These are phyloP conservation scores for Oscheius sp. DNA, from an alignment of 1,140 invertebrate genomes.

Conservation along the genomic window DNA sequence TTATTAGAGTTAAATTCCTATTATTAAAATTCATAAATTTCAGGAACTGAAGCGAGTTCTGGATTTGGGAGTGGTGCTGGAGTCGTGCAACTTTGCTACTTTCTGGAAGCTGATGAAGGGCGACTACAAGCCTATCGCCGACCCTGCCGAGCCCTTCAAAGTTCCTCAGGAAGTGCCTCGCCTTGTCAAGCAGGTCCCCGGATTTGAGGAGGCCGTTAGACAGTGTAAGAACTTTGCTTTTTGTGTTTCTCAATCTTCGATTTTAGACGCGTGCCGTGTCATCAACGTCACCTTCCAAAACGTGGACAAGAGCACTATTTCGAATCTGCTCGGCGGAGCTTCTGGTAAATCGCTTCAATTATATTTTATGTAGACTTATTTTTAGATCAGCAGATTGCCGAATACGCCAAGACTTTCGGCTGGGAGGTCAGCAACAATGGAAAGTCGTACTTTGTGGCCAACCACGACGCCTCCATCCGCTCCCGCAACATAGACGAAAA, in stretches of 20 bases:
- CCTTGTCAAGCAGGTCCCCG: constrained; percentile 68
- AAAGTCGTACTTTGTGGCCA: constrained; percentile 31
- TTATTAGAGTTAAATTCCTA: neutral
- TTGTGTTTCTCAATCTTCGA: neutral
- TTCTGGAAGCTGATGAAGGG: constrained; percentile 73
- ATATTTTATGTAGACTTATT: neutral
- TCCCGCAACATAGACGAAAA: constrained; percentile 46
- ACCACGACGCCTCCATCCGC: constrained; percentile 45
- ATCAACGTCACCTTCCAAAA: constrained; percentile 41
- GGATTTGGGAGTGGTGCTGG: constrained; percentile 52
- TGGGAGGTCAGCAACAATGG: constrained; percentile 34
- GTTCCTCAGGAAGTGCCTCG: constrained; percentile 55
- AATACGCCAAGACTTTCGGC: constrained; percentile 30
- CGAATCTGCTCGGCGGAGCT: constrained; percentile 32
- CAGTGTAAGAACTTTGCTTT: constrained; percentile 69
- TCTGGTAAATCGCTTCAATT: constrained; percentile 22
- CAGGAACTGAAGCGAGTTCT: constrained; percentile 54
- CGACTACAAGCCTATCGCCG: constrained; percentile 46
- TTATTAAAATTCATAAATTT: too few relatives aligned
- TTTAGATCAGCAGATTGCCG: constrained; percentile 31
- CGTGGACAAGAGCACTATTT: constrained; percentile 34
- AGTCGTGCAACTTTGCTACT: constrained; percentile 56
- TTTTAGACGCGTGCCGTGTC: constrained; percentile 39
- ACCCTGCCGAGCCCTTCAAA: constrained; percentile 57
- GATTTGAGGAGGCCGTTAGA: constrained; percentile 91